Evolutionary conservation across 1,140 invertebrate genomes (phyloP).

Genomic region (Drepana arcuata): DNA sequence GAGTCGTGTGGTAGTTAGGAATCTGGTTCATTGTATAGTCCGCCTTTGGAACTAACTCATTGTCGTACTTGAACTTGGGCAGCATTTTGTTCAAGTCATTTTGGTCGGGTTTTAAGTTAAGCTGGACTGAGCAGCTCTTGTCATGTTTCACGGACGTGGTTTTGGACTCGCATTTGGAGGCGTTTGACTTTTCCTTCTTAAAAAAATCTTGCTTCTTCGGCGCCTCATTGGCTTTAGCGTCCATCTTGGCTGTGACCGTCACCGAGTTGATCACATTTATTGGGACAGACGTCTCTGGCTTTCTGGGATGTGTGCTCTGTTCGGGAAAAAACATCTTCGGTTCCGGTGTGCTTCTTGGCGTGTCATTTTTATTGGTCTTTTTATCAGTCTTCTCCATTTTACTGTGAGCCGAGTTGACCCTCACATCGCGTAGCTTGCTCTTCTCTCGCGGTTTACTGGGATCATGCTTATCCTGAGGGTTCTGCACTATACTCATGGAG

Average conservation of each 20-base stretch:
- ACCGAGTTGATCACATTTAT: conserved; percentile 64
- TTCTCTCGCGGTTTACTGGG: conserved; percentile 55
- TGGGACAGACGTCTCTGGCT: conserved; percentile 57
- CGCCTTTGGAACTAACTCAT: conserved; percentile 67
- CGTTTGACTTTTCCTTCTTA: conserved; percentile 65
- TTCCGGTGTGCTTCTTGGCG: conserved; percentile 49
- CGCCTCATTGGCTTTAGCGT: conserved; percentile 51
- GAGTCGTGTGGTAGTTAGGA: conserved; percentile 74
- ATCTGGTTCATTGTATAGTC: conserved; percentile 74
- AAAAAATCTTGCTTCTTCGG: conserved; percentile 70
- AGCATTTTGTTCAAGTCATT: conserved; percentile 67
- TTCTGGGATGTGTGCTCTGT: conserved; percentile 47
- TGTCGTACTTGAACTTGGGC: conserved; percentile 72
- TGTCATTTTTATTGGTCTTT: conserved; percentile 52
- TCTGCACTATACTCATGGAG: conserved; percentile 45
- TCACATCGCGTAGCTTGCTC: conserved; percentile 62
- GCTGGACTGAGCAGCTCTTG: conserved; percentile 46
- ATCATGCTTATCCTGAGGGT: conserved; percentile 53
- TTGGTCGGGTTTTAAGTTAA: conserved; percentile 52
- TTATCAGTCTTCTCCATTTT: conserved; percentile 66
- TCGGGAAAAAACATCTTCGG: conserved; percentile 69
- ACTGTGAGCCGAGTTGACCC: conserved; percentile 66
- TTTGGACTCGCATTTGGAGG: conserved; percentile 56
- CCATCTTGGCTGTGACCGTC: conserved; percentile 48
- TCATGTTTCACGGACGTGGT: conserved; percentile 59